These are phyloP conservation scores for Sander lucioperca DNA, from an alignment of 2,113 vertebrate species.

Conservation along the genomic window DNA sequence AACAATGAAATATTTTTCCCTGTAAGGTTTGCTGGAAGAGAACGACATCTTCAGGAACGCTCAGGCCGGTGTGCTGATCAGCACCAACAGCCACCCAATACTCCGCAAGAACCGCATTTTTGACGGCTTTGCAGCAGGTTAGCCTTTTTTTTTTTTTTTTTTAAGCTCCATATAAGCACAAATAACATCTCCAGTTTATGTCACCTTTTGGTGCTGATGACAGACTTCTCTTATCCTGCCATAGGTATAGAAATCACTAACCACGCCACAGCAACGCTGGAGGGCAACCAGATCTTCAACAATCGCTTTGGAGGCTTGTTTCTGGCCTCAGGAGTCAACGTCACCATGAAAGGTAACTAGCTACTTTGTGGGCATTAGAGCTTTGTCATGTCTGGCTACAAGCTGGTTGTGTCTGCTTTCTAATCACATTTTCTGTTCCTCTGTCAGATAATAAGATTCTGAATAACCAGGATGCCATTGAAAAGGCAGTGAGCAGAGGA, in stretches of 20 bases:
- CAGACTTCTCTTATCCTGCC: background rate
- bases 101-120: slow-evolving; percentile 99
- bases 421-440: background rate
- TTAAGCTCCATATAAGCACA: background rate
- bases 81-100: slow-evolving; percentile 98
- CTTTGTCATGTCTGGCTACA: no score
- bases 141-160: slow-evolving; percentile 39
- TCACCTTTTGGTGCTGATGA: slow-evolving; percentile 2
- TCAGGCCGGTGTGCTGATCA: slow-evolving; percentile 98
- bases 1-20: background rate
- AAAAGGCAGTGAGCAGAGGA: slow-evolving; percentile 99
- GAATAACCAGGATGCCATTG: slow-evolving; percentile 99
- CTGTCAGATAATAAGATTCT: slow-evolving; percentile 97
- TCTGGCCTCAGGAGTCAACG: slow-evolving; percentile 98
- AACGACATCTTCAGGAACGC: slow-evolving; percentile 99
- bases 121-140: slow-evolving; percentile 98
- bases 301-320: slow-evolving; percentile 98
- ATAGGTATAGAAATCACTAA: slow-evolving; percentile 99
- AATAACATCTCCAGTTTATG: background rate
- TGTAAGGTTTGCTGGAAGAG: slow-evolving; percentile 94
- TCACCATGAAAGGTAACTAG: slow-evolving; percentile 97
- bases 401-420: background rate
- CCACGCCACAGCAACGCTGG: slow-evolving; percentile 97
- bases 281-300: slow-evolving; percentile 99
- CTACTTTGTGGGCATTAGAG: background rate